Evolutionary conservation across 2,888 invertebrate genomes (phyloP), one percentile per base, ranked within the genome.

Genomic region (Eupithecia insigniata): DNA sequence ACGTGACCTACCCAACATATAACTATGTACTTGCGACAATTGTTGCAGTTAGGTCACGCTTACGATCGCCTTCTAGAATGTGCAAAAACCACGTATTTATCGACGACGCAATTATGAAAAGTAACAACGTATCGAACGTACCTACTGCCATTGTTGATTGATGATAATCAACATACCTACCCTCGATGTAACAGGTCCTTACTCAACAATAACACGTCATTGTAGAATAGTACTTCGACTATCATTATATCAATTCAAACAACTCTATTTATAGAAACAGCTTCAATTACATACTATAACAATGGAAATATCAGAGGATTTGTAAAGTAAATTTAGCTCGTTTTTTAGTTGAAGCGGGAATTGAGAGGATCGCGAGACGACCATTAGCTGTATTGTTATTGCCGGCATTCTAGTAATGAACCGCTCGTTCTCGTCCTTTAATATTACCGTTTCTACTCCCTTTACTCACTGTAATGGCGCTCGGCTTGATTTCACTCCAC

Each of bases 381-480:
- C 92, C 90, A 92, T 94, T 94, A 93, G 88, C 88, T 85, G 90
- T 92, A 93, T 93, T 94, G 93, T 93, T 94, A 94, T 93, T 91
- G 87, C 91, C 89, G 84, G 88, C 90, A 90, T 92, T 92, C 84
- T 81, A 85, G 92, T 92, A 93, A 94, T 93, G 92, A 93, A 92
- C 85, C 88, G 91, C 89, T 91, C 93, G 91, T 93, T 93, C 90
- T 90, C 92, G 89, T 90, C 87, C 89, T 90, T 89, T 90, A 91
- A 91, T 92, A 92, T 90, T 84, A 84, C 90, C 88, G 90, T 87
- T 91, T 89, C 86, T 81, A 84, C 86, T 89, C 89, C 84, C 88
- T 89, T 88, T 88, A 88, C 88, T 89, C 88, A 86, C 85, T 83
- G 83, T 89, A 86, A 90, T 88, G 84, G 87, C 85, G 79, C 85